Conservation (phyloP, 2,113 vertebrate species). For the Peromyscus maniculatus region DNA sequence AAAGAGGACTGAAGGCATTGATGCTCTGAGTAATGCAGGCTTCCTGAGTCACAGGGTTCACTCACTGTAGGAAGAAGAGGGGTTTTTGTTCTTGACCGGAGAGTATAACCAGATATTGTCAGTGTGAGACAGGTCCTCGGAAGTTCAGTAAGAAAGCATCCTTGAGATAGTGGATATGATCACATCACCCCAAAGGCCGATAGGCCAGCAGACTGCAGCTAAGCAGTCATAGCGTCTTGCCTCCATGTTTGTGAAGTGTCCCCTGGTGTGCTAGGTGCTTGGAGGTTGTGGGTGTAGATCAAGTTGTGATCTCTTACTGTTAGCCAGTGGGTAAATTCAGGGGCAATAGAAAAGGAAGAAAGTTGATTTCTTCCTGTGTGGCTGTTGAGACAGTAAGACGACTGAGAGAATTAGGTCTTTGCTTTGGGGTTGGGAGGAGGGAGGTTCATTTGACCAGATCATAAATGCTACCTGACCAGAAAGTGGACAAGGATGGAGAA, state of each 20-base stretch:
- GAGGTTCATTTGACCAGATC: background rate
- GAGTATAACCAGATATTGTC: background rate
- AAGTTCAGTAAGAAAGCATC: background rate
- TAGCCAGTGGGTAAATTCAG: background rate
- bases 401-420: fast-evolving
- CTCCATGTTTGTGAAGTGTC: background rate
- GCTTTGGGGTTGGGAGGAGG: background rate
- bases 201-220: background rate
- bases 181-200: background rate
- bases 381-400: background rate
- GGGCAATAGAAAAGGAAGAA: background rate
- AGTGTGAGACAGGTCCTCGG: background rate
- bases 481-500: background rate
- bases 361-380: background rate
- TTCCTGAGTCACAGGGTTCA: background rate
- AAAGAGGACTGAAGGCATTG: background rate
- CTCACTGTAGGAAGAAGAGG: background rate
- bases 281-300: background rate
- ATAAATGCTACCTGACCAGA: background rate
- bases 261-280: background rate
- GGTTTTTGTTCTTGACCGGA: background rate
- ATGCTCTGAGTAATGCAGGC: background rate
- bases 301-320: background rate
- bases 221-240: background rate
- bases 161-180: background rate